A percentile compares a stretch with the other conserved stretches of the same genome.
Conservation (phyloP, 2,113 vertebrate species). For the Camelus bactrianus region DNA sequence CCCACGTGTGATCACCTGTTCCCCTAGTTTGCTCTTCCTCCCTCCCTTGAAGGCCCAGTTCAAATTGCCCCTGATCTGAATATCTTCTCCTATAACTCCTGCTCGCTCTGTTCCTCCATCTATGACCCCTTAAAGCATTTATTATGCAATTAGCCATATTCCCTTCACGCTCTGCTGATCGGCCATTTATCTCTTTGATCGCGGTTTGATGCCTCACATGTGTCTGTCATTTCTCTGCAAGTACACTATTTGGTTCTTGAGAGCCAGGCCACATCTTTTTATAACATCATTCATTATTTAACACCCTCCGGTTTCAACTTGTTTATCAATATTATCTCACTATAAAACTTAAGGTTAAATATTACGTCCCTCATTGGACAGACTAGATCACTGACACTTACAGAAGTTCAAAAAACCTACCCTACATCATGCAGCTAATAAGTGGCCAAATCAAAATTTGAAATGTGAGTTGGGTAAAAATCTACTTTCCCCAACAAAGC, state of each 20-base stretch:
- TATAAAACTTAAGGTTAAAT: neutral
- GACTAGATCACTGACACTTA: neutral
- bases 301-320: neutral
- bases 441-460: neutral
- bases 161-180: neutral
- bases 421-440: neutral
- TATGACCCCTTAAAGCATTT: neutral
- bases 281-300: neutral
- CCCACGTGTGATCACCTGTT: neutral
- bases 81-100: neutral
- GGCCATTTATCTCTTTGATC: neutral
- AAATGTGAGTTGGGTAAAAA: neutral
- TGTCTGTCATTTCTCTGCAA: neutral
- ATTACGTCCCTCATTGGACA: neutral
- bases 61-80: neutral
- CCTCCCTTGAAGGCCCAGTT: neutral
- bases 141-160: neutral
- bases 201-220: neutral
- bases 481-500: neutral
- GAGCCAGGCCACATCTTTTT: neutral
- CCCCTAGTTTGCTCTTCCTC: neutral
- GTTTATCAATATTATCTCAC: neutral
- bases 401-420: neutral
- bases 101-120: neutral
- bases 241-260: neutral